Conservation (phyloP, 2,888 invertebrate species). For the Caenorhabditis wallacei region DNA sequence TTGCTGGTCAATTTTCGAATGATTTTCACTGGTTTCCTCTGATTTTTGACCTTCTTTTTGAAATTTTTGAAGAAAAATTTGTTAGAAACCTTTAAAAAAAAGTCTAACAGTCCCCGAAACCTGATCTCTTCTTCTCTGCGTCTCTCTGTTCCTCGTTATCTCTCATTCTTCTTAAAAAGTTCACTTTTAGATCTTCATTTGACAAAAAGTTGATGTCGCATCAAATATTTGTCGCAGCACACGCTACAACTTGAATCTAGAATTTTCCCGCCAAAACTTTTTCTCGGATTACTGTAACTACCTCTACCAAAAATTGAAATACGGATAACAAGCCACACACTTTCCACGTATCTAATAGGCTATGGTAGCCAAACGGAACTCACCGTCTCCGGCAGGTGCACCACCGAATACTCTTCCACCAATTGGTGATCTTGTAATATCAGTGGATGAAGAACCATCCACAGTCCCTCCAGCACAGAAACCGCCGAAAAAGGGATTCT, state of each 20-base stretch:
- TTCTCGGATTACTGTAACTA: background rate
- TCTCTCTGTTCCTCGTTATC: background rate
- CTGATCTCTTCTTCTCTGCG: too few relatives aligned
- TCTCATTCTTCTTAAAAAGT: conserved; percentile 2
- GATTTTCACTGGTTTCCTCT: too few relatives aligned
- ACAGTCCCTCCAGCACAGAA: conserved; percentile 20
- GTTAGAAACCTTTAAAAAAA: too few relatives aligned
- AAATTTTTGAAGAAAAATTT: too few relatives aligned
- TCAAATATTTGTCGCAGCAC: conserved; percentile 60
- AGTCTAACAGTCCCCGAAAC: too few relatives aligned
- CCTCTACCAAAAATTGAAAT: background rate
- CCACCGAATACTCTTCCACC: conserved; percentile 32
- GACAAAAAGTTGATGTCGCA: conserved; percentile 47
- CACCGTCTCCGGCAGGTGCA: conserved; percentile 12
- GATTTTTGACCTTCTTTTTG: background rate
- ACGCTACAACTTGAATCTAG: conserved; percentile 53
- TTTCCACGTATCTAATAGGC: background rate
- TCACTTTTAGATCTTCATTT: background rate
- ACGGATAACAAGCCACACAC: background rate
- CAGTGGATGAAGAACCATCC: conserved; percentile 62
- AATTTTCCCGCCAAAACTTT: too few relatives aligned
- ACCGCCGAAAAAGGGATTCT: conserved; percentile 59
- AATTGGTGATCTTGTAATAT: conserved; percentile 59
- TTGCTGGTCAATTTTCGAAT: too few relatives aligned
- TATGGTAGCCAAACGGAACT: conserved; percentile 57